A percentile compares a stretch with the other conserved stretches of the same genome.
Evolutionary conservation across 2,888 invertebrate genomes (phyloP).

Genomic region (Cactoblastis cactorum): DNA sequence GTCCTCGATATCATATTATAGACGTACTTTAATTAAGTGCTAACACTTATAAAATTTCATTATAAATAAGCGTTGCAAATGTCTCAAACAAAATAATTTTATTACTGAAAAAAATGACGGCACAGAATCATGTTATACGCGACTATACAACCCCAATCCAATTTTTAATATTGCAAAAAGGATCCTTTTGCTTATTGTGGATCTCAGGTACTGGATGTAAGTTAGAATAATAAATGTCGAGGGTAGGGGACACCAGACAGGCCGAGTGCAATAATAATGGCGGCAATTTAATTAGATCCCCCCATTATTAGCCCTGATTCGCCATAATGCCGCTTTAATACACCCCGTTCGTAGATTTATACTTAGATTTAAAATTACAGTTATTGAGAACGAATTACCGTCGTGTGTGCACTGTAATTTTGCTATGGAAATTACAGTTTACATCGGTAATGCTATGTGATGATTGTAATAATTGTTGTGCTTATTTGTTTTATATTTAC

Average conservation of each 20-base stretch:
- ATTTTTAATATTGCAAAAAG: conserved; percentile 10
- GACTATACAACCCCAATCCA: neutral
- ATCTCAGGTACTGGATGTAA: conserved; percentile 43
- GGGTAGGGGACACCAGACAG: conserved; percentile 51
- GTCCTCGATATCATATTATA: too few species aligned
- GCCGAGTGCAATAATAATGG: conserved; percentile 73
- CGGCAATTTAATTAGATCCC: conserved; percentile 78
- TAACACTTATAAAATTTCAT: too few species aligned
- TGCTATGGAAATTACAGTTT: conserved; percentile 30
- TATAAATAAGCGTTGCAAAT: too few species aligned
- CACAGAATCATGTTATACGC: neutral
- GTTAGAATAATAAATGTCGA: conserved; percentile 72
- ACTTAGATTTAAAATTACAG: conserved; percentile 44
- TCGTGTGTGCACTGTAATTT: conserved; percentile 24
- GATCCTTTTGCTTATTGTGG: conserved; percentile 8
- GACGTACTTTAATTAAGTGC: too few species aligned
- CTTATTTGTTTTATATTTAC: conserved; percentile 14
- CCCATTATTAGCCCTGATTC: conserved; percentile 76
- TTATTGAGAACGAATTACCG: conserved; percentile 40
- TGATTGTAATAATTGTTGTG: conserved; percentile 18
- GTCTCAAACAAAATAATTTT: too few species aligned
- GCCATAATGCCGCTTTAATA: conserved; percentile 70
- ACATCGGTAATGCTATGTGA: conserved; percentile 19
- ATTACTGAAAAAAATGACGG: too few species aligned
- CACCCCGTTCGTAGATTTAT: conserved; percentile 43